A percentile compares a stretch with the other conserved stretches of the same genome.
Evolutionary conservation across 1,140 invertebrate genomes (phyloP).

Genomic region (Danaus plexippus): DNA sequence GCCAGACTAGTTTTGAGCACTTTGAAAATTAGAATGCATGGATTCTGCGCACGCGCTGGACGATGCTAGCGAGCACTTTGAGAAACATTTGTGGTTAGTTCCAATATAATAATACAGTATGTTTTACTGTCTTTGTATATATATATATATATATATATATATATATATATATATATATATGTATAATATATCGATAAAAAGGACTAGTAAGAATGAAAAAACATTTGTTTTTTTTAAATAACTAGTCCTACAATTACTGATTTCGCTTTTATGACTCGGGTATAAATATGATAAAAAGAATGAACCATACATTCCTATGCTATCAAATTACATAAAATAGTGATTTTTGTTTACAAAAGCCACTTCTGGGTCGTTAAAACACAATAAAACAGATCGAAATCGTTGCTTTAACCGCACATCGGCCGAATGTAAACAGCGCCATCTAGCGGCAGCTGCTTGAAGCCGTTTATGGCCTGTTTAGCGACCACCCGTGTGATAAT

Average conservation of each 20-base stretch:
- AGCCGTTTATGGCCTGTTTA: slow-evolving; percentile 23
- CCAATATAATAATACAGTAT: no score
- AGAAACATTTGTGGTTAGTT: slow-evolving; percentile 15
- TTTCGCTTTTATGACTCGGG: no score
- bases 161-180: no score
- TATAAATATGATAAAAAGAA: no score
- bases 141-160: no score
- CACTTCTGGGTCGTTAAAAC: slow-evolving; percentile 27
- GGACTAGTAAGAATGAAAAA: no score
- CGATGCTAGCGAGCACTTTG: slow-evolving; percentile 24
- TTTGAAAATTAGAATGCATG: slow-evolving; percentile 13
- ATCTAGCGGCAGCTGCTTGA: slow-evolving; percentile 38
- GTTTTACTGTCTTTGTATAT: no score
- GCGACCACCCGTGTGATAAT: slow-evolving; percentile 25
- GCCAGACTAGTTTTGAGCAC: slow-evolving; percentile 11
- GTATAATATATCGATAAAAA: no score
- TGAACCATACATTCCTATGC: slow-evolving; percentile 14
- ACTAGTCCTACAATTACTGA: no score
- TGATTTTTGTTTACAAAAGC: slow-evolving; percentile 18
- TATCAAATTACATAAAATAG: slow-evolving; percentile 13
- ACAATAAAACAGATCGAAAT: slow-evolving; percentile 26
- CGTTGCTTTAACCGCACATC: slow-evolving; percentile 4
- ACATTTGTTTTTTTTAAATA: no score
- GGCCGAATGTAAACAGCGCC: slow-evolving; percentile 33
- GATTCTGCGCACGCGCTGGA: slow-evolving; percentile 17